phyloP scores from a whole-genome alignment of 2,113 vertebrate species.

The Hassar affinis region DNA sequence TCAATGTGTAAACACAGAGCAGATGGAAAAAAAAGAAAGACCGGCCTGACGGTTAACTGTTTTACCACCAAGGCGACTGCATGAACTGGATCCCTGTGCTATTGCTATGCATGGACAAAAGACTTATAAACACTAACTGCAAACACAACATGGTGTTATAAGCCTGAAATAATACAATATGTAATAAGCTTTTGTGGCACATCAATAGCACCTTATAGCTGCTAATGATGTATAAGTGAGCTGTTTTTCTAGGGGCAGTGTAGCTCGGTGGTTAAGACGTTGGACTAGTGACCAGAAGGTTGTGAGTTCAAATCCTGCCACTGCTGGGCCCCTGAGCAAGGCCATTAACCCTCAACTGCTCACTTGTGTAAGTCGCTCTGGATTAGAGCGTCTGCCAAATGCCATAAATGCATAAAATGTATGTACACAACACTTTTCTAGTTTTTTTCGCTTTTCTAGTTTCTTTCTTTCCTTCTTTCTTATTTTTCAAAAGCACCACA shows the following conservation, averaged over 20 bases:
- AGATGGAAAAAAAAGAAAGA: slow-evolving; percentile 22
- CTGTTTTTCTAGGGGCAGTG: no score
- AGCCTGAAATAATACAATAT: not conserved
- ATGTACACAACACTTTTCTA: no score
- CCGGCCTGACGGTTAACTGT: not conserved
- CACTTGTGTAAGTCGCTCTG: no score
- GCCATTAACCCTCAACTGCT: no score
- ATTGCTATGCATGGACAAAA: not conserved
- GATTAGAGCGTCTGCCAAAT: no score
- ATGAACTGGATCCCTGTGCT: not conserved
- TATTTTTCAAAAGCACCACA: not conserved
- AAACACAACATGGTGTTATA: not conserved
- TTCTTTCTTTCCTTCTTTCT: not conserved
- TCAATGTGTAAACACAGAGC: slow-evolving; percentile 26
- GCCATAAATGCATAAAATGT: no score
- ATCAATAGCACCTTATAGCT: not conserved
- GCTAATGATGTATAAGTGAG: no score
- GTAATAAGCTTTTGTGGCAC: not conserved
- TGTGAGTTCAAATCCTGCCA: no score
- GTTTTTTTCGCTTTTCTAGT: no score
- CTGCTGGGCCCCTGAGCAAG: no score
- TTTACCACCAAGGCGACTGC: not conserved
- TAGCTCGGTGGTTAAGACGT: no score
- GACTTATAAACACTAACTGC: not conserved
- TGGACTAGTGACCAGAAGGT: no score